Evolutionary conservation across 2,888 invertebrate genomes (phyloP).

Genomic region (Coenonympha arcania): DNA sequence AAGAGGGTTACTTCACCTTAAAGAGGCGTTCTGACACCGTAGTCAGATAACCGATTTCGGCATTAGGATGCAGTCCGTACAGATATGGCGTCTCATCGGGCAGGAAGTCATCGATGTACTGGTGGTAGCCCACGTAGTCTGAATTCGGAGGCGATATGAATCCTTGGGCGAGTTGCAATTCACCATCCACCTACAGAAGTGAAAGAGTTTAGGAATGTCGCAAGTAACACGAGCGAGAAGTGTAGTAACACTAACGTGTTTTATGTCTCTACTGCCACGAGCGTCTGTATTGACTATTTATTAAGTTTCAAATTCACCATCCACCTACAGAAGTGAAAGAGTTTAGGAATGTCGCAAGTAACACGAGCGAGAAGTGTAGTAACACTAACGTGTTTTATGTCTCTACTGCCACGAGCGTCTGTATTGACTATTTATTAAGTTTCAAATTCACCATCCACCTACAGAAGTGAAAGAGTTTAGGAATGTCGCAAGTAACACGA

Average conservation of each 20-base stretch:
- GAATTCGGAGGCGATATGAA: constrained; percentile 91
- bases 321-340: constrained; percentile 69
- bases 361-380: too few relatives aligned
- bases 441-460: constrained; percentile 92
- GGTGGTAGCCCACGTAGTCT: constrained; percentile 90
- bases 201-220: neutral
- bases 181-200: constrained; percentile 81
- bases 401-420: too few relatives aligned
- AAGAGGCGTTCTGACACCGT: constrained; percentile 89
- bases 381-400: too few relatives aligned
- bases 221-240: too few relatives aligned
- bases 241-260: too few relatives aligned
- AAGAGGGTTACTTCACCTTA: constrained; percentile 53
- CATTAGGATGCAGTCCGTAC: constrained; percentile 95
- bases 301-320: constrained; percentile 92
- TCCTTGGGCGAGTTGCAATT: constrained; percentile 84
- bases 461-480: constrained; percentile 1
- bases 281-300: too few relatives aligned
- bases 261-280: too few relatives aligned
- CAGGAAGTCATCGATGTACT: constrained; percentile 88
- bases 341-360: neutral
- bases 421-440: too few relatives aligned
- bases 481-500: too few relatives aligned
- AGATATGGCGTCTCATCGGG: constrained; percentile 92
- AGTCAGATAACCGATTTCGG: constrained; percentile 94